These are phyloP conservation scores for Eulemur mongoz DNA, from an alignment of 2,797 vertebrate species.

Conservation along the genomic window DNA sequence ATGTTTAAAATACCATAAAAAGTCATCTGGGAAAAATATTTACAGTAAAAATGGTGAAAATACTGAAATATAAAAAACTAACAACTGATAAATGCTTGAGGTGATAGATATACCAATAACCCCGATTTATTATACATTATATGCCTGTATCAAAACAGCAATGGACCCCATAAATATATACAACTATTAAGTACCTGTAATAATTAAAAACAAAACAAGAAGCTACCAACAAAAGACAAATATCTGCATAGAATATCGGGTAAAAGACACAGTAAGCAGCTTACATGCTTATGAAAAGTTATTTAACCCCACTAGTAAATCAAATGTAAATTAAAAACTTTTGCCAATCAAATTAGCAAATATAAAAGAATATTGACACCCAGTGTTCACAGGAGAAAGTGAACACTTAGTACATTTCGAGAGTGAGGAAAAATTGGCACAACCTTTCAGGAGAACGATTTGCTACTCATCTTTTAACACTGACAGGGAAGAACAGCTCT, in stretches of 20 bases:
- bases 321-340: constrained; percentile 8
- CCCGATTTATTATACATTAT: neutral
- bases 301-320: neutral
- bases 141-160: neutral
- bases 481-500: neutral
- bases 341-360: neutral
- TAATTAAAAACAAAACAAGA: neutral
- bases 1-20: neutral
- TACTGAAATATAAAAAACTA: neutral
- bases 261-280: neutral
- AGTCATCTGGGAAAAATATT: neutral
- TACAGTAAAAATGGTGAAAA: constrained; percentile 2
- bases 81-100: neutral
- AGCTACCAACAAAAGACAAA: neutral
- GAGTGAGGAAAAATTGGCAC: neutral
- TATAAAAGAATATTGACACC: neutral
- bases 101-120: neutral
- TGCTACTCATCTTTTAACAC: neutral
- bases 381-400: neutral
- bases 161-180: neutral
- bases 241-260: neutral
- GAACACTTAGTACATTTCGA: neutral
- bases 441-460: neutral
- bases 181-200: neutral
- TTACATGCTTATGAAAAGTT: neutral